phyloP scores from a whole-genome alignment of 2,113 vertebrate species.

The Mobula hypostoma region DNA sequence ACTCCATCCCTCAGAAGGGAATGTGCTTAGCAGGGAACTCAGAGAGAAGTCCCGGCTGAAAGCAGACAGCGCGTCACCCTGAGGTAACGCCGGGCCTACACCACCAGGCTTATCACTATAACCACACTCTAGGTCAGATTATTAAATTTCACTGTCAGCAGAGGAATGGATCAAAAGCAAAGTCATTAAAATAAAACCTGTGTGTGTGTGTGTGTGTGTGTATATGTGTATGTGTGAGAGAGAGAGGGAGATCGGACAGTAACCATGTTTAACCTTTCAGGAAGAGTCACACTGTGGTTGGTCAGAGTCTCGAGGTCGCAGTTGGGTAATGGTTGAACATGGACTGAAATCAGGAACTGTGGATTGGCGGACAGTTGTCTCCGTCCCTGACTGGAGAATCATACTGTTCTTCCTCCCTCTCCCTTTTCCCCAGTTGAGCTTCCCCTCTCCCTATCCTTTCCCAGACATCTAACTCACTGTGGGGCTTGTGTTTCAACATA shows the following conservation, averaged over 20 bases:
- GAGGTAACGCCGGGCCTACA: neutral
- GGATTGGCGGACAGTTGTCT: neutral
- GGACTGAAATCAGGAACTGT: neutral
- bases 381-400: neutral
- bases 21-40: slow-evolving; percentile 47
- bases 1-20: slow-evolving; percentile 49
- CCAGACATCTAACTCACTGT: neutral
- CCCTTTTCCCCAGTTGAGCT: neutral
- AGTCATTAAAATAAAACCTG: slow-evolving; percentile 49
- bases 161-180: slow-evolving; percentile 44
- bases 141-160: slow-evolving; percentile 56
- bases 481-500: neutral
- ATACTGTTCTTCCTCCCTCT: neutral
- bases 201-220: slow-evolving; percentile 45
- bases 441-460: neutral
- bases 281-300: neutral
- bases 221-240: slow-evolving; percentile 45
- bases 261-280: too few relatives aligned
- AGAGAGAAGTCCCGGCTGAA: slow-evolving; percentile 33
- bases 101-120: slow-evolving; percentile 39
- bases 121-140: slow-evolving; percentile 49
- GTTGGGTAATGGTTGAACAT: neutral
- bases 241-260: slow-evolving; percentile 8
- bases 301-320: neutral
- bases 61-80: neutral